These are phyloP conservation scores for Sinotaia quadrata DNA, from an alignment of 2,888 invertebrate genomes.

Conservation along the genomic window DNA sequence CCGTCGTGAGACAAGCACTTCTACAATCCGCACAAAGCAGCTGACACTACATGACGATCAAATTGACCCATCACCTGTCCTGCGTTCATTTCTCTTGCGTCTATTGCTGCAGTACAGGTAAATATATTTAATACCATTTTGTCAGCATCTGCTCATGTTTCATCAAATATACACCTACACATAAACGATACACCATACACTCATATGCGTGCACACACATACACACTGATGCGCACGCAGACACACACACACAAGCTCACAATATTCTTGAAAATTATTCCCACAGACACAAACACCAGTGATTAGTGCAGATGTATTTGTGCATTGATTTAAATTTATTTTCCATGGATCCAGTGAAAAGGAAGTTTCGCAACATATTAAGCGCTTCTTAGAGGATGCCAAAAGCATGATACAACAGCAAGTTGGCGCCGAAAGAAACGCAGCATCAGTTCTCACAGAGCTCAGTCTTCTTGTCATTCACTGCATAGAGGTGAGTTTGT, in stretches of 20 bases:
- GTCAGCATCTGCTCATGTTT: too few species aligned
- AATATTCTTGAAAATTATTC: too few species aligned
- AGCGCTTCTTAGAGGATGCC: neutral
- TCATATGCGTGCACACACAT: too few species aligned
- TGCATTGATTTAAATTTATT: neutral
- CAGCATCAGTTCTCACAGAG: slow-evolving; percentile 5
- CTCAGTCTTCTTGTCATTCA: slow-evolving; percentile 22
- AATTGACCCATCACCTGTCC: slow-evolving; percentile 14
- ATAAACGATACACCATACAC: too few species aligned
- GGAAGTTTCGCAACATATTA: neutral
- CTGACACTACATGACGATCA: slow-evolving; percentile 14
- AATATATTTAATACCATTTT: neutral
- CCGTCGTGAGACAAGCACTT: slow-evolving; percentile 1
- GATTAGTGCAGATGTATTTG: neutral
- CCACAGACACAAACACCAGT: too few species aligned
- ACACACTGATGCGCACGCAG: too few species aligned
- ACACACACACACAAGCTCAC: too few species aligned
- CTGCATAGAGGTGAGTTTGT: slow-evolving; percentile 4
- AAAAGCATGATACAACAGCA: neutral
- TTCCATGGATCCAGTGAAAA: neutral
- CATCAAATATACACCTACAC: too few species aligned
- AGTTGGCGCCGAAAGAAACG: neutral
- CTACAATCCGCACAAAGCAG: slow-evolving; percentile 13
- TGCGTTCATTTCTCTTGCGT: slow-evolving; percentile 12
- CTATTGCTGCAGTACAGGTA: slow-evolving; percentile 14